A percentile compares a stretch with the other conserved stretches of the same genome.
These are phyloP conservation scores for Magallana ariakensis DNA, from an alignment of 1,140 invertebrate species.

Conservation along the genomic window DNA sequence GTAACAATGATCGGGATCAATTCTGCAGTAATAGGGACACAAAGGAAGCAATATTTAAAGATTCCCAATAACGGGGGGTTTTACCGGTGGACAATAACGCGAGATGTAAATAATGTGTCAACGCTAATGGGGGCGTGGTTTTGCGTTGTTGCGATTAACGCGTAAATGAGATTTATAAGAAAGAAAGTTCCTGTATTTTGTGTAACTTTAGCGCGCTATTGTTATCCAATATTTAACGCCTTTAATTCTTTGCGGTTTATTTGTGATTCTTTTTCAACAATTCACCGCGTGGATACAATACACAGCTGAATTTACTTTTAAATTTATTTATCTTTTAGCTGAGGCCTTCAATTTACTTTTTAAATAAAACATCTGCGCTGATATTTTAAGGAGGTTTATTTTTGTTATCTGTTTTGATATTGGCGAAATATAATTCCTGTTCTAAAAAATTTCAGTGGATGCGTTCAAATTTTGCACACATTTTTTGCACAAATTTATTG, in stretches of 20 bases:
- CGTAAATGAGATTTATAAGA: neutral
- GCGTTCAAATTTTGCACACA: no score
- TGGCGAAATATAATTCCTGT: no score
- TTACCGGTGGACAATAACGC: neutral
- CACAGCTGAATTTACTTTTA: neutral
- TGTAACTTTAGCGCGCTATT: neutral
- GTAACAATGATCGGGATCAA: constrained; percentile 34
- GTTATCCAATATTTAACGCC: neutral
- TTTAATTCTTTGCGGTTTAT: no score
- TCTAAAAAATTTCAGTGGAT: no score
- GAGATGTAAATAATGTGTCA: constrained; percentile 34
- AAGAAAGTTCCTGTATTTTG: neutral
- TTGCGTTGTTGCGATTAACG: neutral
- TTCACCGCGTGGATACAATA: neutral
- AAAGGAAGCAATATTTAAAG: constrained; percentile 37
- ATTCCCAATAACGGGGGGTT: constrained; percentile 12
- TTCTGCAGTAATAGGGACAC: neutral
- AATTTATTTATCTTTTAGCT: neutral
- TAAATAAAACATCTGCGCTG: no score
- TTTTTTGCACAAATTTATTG: no score
- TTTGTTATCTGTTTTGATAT: no score
- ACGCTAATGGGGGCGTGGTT: neutral
- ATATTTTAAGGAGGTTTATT: no score
- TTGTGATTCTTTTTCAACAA: no score
- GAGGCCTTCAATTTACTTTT: no score